A percentile compares a stretch with the other conserved stretches of the same genome.
phyloP scores from a whole-genome alignment of 2,797 vertebrate species.

The Adelosebastes latens region DNA sequence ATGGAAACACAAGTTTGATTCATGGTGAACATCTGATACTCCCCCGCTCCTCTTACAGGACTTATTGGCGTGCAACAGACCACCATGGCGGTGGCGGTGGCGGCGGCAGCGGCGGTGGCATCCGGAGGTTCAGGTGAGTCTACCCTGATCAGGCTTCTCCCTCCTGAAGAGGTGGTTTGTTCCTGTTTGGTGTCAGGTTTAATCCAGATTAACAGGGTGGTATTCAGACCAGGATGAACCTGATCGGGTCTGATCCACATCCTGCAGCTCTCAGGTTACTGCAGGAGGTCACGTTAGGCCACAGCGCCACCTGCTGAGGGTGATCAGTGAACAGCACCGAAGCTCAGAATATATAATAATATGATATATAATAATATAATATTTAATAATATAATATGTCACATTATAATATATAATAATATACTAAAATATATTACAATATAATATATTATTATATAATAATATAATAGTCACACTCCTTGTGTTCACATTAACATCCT shows the following conservation, averaged over 20 bases:
- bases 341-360: too few relatives aligned
- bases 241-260: slow-evolving; percentile 9
- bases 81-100: slow-evolving; percentile 11
- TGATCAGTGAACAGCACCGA: too few relatives aligned
- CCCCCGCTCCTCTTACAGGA: slow-evolving; percentile 26
- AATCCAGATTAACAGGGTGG: slow-evolving; percentile 40
- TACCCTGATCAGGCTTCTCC: slow-evolving; percentile 55
- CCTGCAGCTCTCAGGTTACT: background rate
- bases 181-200: slow-evolving; percentile 38
- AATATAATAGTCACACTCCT: too few relatives aligned
- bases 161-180: slow-evolving; percentile 52
- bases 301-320: background rate
- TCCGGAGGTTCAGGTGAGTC: slow-evolving; percentile 81
- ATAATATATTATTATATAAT: accelerated
- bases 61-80: slow-evolving; percentile 55
- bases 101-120: background rate
- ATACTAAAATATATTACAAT: too few relatives aligned
- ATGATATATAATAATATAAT: too few relatives aligned
- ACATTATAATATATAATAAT: too few relatives aligned
- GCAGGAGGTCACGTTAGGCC: background rate
- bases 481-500: background rate
- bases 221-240: slow-evolving; percentile 22
- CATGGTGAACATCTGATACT: slow-evolving; percentile 47
- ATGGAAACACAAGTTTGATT: slow-evolving; percentile 50
- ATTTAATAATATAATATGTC: too few relatives aligned